Base-by-base conservation (phyloP, 2,113 vertebrate species). In the Anoplopoma fimbria region DNA sequence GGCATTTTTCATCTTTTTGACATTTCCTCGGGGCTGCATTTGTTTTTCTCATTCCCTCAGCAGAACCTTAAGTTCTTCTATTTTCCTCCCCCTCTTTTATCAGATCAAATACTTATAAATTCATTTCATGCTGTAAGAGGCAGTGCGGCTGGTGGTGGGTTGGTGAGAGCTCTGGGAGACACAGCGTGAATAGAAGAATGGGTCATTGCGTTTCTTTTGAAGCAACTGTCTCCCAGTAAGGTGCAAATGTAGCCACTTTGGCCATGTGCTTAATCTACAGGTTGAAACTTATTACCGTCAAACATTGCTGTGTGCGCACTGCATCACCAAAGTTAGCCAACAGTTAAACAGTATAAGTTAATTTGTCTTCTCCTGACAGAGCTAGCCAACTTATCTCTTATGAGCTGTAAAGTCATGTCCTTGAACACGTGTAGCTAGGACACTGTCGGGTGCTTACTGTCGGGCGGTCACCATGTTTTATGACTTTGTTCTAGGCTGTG, bases 61-160 rank as follows among this genome's bases (percentile, higher is more conserved):
- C 70, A 63, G 45, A 69, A 71, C 49, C 58, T 45, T 58, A 81
- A 67, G 60, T 77, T 83, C 49, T 29, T 55, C 29, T 62, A 4
- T 63, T 81, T 85, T 67, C 51, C 58, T 67, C 71, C 68, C 36
- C 33, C 51, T 75, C 67, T 62, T 87, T 70, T 70, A 84, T 76
- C 85, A 79, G 77, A 86, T 81, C 69, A 88, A 81, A 88, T 82
- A 75, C 89, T 86, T 90, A 79, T 73, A 67, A 81, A 93, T 90
- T 88, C 74, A 77, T 78, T 70, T 68, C 81, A 62, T 82, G 71
- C 51, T 61, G 60, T 73, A 55, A 17, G 69, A 77, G 77, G 77
- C 47, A 45, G 47, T 21, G 27, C 53, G 23, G 19, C 23, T 31
- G 31, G 58, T 63, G 38, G 63, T 27, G 76, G 42, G 57, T 31